Conservation (phyloP, 1,140 invertebrate genomes). For the Homalodisca vitripennis region DNA sequence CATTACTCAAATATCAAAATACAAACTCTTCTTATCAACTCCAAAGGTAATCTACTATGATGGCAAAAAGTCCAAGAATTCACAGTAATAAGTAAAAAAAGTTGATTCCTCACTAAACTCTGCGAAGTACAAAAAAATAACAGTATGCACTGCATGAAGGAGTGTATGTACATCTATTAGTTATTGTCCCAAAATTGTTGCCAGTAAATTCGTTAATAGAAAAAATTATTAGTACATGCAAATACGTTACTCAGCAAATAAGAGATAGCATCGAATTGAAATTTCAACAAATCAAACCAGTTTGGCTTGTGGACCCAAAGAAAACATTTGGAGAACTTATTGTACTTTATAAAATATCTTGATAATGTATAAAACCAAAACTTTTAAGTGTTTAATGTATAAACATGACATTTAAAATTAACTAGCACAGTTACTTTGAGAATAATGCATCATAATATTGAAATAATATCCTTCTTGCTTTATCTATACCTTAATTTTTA, state of each 20-base stretch:
- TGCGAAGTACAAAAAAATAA: not conserved
- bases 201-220: not conserved
- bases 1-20: constrained; percentile 5
- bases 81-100: not conserved
- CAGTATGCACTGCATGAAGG: not conserved
- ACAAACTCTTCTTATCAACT: not conserved
- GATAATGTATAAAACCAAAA: no score
- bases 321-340: no score
- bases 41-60: not conserved
- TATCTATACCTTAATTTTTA: no score
- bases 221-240: not conserved
- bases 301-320: not conserved
- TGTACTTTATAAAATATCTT: no score
- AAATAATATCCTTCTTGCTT: no score
- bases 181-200: not conserved
- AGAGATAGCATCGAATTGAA: not conserved
- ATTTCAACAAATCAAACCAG: not conserved
- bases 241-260: not conserved
- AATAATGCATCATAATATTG: no score
- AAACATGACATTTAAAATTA: no score
- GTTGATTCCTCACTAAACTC: not conserved
- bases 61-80: not conserved
- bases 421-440: no score
- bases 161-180: not conserved
- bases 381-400: no score